Conservation (phyloP, 2,797 vertebrate genomes). For the Anableps anableps region DNA sequence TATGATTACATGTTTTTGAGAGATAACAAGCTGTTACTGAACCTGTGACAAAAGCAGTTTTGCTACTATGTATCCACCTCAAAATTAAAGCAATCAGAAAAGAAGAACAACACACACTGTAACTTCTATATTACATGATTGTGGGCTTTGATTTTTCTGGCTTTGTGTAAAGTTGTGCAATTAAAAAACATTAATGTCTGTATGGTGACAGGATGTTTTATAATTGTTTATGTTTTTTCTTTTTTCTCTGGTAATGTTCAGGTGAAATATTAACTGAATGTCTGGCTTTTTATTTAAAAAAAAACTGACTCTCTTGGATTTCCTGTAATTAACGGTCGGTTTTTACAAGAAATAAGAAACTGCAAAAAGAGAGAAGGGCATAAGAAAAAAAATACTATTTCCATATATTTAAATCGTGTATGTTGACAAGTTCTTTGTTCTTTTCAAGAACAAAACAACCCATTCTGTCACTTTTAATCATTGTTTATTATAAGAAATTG, state of each 20-base stretch:
- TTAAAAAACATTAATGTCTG: not conserved
- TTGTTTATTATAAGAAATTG: not conserved
- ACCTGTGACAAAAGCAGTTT: constrained; percentile 25
- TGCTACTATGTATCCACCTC: constrained; percentile 8
- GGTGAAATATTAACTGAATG: not conserved
- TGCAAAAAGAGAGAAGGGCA: not conserved
- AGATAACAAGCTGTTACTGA: constrained; percentile 49
- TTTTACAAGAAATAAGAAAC: not conserved
- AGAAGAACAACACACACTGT: not conserved
- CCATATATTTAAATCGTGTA: not conserved
- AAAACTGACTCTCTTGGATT: not conserved
- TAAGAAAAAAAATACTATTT: not conserved
- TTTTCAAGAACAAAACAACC: not conserved
- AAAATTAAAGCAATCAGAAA: constrained; percentile 9
- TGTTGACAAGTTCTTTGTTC: not conserved
- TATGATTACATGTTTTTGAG: constrained; percentile 54
- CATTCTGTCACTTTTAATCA: not conserved
- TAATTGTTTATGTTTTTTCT: not conserved
- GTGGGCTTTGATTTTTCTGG: not conserved
- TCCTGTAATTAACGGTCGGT: not conserved
- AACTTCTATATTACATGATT: not conserved
- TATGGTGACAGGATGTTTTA: not conserved
- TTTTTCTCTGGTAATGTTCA: not conserved
- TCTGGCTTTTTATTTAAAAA: not conserved
- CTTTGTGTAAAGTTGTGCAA: not conserved